phyloP scores from a whole-genome alignment of 2,888 invertebrate species.

The Liodrosophila aerea region DNA sequence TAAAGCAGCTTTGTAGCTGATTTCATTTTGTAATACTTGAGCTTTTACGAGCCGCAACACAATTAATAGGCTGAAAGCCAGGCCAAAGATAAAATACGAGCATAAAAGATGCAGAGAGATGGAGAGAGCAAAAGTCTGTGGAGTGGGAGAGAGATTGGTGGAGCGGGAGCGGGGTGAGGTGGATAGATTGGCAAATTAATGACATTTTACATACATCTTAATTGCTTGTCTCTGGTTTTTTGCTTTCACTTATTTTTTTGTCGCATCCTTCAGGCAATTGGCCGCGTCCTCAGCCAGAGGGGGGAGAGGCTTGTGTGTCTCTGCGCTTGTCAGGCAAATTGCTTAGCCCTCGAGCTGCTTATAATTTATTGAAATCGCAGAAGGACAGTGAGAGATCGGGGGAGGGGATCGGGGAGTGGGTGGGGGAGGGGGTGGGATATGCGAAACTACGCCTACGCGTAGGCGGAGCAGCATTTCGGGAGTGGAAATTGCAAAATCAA shows the following conservation, averaged over 20 bases:
- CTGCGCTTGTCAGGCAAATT: conserved; percentile 51
- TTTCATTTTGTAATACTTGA: conserved; percentile 17
- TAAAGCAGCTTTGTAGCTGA: neutral
- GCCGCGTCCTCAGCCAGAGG: conserved; percentile 6
- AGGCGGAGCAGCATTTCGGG: conserved; percentile 15
- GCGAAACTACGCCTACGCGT: neutral
- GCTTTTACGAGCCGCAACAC: conserved; percentile 24
- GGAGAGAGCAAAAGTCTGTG: too few relatives aligned
- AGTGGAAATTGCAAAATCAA: conserved; percentile 57
- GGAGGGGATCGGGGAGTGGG: neutral
- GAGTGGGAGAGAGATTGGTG: neutral
- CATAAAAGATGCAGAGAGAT: neutral
- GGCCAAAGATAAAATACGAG: neutral
- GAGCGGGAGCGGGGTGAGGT: neutral
- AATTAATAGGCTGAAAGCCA: conserved; percentile 25
- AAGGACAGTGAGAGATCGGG: conserved; percentile 1
- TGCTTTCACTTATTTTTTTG: conserved; percentile 17
- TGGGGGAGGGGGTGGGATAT: neutral
- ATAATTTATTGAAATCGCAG: conserved; percentile 71
- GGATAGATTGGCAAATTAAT: conserved; percentile 46
- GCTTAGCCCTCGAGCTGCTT: conserved; percentile 64
- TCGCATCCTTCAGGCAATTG: conserved; percentile 30
- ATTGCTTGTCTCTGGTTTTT: conserved; percentile 51
- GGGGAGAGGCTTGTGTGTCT: too few relatives aligned
- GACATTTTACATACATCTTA: conserved; percentile 58